These are phyloP conservation scores for Cecropterus lyciades DNA, from an alignment of 1,140 invertebrate genomes.

Conservation along the genomic window DNA sequence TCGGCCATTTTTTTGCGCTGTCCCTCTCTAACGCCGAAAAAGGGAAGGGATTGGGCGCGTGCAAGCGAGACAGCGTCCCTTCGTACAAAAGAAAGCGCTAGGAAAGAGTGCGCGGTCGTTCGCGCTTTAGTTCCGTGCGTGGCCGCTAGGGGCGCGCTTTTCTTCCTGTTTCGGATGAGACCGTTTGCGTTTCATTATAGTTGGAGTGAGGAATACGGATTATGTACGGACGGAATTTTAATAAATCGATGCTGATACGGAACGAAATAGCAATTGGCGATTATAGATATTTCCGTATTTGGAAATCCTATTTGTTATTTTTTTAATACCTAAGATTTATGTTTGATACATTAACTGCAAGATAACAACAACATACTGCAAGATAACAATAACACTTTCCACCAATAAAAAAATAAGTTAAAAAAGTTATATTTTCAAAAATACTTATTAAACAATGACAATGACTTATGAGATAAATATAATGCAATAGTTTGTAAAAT, in stretches of 20 bases:
- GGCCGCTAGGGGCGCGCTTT: slow-evolving; percentile 63
- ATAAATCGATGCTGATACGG: slow-evolving; percentile 13
- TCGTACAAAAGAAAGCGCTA: slow-evolving; percentile 67
- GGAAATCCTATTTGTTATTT: not conserved
- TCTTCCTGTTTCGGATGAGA: slow-evolving; percentile 72
- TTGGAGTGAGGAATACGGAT: slow-evolving; percentile 18
- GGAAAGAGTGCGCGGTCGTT: slow-evolving; percentile 70
- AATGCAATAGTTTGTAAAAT: too few species aligned
- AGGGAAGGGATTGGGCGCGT: slow-evolving; percentile 40
- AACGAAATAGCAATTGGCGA: slow-evolving; percentile 8
- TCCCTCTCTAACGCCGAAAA: slow-evolving; percentile 72
- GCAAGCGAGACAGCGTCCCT: slow-evolving; percentile 53
- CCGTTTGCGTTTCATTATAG: slow-evolving; percentile 53
- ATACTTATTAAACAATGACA: too few species aligned
- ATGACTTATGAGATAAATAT: too few species aligned
- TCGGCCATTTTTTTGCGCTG: slow-evolving; percentile 70
- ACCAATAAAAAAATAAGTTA: too few species aligned
- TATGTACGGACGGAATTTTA: slow-evolving; percentile 15
- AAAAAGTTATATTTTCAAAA: too few species aligned
- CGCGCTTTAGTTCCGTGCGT: slow-evolving; percentile 67
- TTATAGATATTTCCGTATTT: not conserved
- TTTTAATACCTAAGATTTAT: too few species aligned
- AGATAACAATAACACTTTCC: too few species aligned
- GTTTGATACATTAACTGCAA: too few species aligned
- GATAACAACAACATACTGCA: too few species aligned